Base-by-base conservation (phyloP, 2,888 invertebrate genomes). In the Eledone cirrhosa region DNA sequence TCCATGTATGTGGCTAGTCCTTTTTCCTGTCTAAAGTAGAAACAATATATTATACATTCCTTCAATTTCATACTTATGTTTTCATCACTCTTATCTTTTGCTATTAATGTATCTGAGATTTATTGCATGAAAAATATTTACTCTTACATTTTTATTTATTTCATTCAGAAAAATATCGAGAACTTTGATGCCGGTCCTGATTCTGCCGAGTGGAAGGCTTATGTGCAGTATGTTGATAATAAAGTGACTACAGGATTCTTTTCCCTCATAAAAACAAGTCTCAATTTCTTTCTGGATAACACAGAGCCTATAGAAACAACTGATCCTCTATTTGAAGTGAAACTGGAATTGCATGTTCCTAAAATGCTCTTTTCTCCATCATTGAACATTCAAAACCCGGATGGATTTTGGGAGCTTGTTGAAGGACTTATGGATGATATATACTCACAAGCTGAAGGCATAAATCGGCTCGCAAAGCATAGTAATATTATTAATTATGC, bases 91-190 rank as follows among this genome's bases (percentile, higher is more conserved):
- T n/a, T n/a, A n/a, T n/a, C n/a, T 11, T 41, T 41, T 41, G 41
- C 11, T 8, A 41, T 41, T 41, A 41, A 41, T 41, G 11, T 41
- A 41, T 41, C 5, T 41, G 41, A 11, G 5, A 41, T 41, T 41
- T 41, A 41, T 41, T 8, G 41, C 41, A 41, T 41, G n/a, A n/a
- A n/a, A n/a, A n/a, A 41, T 41, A 3, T 41, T 41, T 41, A 41
- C 11, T 41, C 41, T 41, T 29, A 7, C 19, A 65, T 65, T 7
- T 65, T 4, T 4, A 11, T 63, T 47, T 41, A 2, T 27, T 76
- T 76, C n/a, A 0, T 47, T 7, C 48, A 85, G 81, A 94, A 95
- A 88, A 97, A 96, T 87, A 93, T 94, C 92, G 89, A 92, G 19
- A 27, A 48, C 22, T 77, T 48, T 48, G 16, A 76, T 29, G 75